These are phyloP conservation scores for Cynocephalus volans DNA, from an alignment of 2,113 vertebrate species.

Conservation along the genomic window DNA sequence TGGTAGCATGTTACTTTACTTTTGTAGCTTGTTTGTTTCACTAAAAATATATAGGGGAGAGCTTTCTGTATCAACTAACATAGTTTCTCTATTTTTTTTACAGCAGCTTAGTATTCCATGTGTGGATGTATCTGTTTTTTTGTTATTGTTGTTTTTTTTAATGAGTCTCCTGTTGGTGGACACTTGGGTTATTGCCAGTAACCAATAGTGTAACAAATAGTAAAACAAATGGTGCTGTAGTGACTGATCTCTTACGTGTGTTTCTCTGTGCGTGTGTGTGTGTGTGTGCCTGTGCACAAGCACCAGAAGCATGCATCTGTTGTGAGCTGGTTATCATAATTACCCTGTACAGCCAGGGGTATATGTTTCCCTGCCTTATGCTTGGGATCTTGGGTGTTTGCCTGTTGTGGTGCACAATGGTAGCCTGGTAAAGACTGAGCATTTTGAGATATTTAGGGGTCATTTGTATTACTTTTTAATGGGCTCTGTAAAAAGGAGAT, in stretches of 20 bases:
- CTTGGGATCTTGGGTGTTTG: background rate
- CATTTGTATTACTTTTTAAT: background rate
- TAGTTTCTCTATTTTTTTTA: background rate
- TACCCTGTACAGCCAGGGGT: accelerated
- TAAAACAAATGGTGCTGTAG: background rate
- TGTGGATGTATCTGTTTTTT: background rate
- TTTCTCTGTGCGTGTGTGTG: accelerated
- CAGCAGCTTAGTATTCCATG: background rate
- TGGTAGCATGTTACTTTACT: background rate
- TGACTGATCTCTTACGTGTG: background rate
- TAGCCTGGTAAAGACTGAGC: background rate
- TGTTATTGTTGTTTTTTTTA: background rate
- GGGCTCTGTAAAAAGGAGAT: background rate
- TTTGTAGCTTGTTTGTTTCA: background rate
- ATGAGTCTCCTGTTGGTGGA: background rate
- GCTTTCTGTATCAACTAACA: background rate
- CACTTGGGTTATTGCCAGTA: background rate
- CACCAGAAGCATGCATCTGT: background rate
- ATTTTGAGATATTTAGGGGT: background rate
- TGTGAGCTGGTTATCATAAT: background rate
- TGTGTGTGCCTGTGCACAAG: background rate
- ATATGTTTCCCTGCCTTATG: background rate
- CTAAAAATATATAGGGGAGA: background rate
- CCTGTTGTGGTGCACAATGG: background rate
- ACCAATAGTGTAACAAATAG: too few relatives aligned